Evolutionary conservation across 2,888 invertebrate species (phyloP), one percentile per base, ranked within the genome.

Genomic region (Idaea dimidiata): DNA sequence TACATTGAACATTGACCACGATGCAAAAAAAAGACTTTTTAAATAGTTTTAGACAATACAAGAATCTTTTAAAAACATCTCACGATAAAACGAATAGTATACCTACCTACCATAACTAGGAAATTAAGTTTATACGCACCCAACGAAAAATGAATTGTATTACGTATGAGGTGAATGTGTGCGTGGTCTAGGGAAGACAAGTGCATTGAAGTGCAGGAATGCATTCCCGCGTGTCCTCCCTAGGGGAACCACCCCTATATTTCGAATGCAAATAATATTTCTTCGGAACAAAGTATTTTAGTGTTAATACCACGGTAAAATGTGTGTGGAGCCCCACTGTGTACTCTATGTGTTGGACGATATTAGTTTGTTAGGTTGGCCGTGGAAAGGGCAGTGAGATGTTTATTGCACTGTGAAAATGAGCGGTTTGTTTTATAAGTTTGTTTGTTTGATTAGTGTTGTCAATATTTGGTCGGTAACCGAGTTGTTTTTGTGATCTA

Each of bases 201-300:
- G 84, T 84, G 84, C 81, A 85, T 61, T 74, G 72, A 59, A 76
- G 79, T 83, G 83, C 82, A 84, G 89, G 88, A 87, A 89, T 89
- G 87, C 86, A 85, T 70, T 78, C 80, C 79, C 79, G 66, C 62
- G 71, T 71, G 71, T 67, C 72, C 71, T 56, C 17, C 70, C 73
- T 70, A 70, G 70, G 74, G 70, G 63, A 70, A 62, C 59, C 78
- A 77, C 86, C 89, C 89, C 76, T 77, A 68, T 77, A 77, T 79
- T 79, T 78, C 86, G 72, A 88, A 91, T 89, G 86, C 89, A 90
- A 91, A 91, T 88, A 88, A 88, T 89, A 87, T 87, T 90, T 89
- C 89, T 88, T 90, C 82, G 80, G 78, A 71, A 86, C 87, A 85
- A 88, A 88, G 89, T 87, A 88, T 88, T 81, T 83, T 82, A 78